Percentiles rank a stretch among this genome's conserved stretches.
Conservation (phyloP, 2,888 invertebrate species). For the Epinotia ramella region DNA sequence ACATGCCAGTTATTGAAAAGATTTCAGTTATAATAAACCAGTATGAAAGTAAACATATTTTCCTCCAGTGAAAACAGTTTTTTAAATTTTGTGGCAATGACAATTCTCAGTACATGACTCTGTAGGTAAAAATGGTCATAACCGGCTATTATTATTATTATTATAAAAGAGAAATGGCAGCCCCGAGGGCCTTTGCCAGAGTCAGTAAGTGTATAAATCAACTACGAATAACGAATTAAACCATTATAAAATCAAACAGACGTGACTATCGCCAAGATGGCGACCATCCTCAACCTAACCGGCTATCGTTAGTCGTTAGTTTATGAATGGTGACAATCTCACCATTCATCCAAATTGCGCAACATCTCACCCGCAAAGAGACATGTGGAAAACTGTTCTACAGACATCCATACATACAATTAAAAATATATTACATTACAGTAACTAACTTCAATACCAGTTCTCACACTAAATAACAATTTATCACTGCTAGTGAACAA, state of each 20-base stretch:
- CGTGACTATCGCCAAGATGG: no score
- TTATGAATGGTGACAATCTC: background rate
- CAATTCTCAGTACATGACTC: background rate
- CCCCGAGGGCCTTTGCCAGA: no score
- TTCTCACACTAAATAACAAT: slow-evolving; percentile 48
- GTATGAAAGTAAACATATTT: no score
- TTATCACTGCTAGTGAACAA: slow-evolving; percentile 37
- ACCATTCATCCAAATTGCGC: background rate
- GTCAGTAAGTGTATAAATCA: no score
- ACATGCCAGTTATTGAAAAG: background rate
- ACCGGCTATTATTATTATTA: no score
- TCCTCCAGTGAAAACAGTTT: no score
- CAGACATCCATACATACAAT: slow-evolving; percentile 36
- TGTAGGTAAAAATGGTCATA: background rate
- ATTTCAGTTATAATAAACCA: no score
- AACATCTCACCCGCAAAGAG: background rate
- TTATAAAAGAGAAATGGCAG: no score
- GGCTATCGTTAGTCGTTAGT: no score
- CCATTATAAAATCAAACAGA: no score
- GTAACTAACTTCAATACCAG: slow-evolving; percentile 45
- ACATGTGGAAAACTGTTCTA: slow-evolving; percentile 36
- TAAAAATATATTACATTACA: slow-evolving; percentile 47
- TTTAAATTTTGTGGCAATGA: background rate
- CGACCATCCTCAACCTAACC: no score
- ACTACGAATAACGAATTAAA: no score